These are phyloP conservation scores for Cosmia pyralina DNA, from an alignment of 2,888 invertebrate species.

Conservation along the genomic window DNA sequence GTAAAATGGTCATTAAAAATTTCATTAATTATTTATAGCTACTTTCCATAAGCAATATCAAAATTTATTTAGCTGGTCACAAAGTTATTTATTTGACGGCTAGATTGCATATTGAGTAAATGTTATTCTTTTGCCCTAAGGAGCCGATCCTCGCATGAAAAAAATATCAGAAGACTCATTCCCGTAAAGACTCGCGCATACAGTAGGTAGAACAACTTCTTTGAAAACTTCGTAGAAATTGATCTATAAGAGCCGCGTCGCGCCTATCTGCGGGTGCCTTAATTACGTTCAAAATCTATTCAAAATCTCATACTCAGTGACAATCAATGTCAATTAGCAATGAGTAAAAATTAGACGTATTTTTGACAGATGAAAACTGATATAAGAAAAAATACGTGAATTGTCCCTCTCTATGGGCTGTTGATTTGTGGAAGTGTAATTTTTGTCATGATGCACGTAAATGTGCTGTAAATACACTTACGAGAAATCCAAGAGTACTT, in stretches of 20 bases:
- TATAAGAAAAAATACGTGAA: background rate
- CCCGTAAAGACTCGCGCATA: background rate
- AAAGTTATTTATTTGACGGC: conserved; percentile 5
- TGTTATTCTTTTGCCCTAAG: background rate
- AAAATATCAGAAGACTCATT: background rate
- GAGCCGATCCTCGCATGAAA: background rate
- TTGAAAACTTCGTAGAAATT: no score
- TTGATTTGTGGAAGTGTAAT: background rate
- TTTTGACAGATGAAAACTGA: background rate
- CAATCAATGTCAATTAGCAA: background rate
- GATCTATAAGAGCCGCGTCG: no score
- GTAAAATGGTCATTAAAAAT: background rate
- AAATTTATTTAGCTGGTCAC: background rate
- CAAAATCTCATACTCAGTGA: background rate
- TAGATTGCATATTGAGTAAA: background rate
- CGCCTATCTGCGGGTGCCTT: no score
- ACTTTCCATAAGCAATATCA: background rate
- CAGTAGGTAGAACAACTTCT: no score
- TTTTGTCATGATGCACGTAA: background rate
- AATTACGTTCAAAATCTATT: background rate
- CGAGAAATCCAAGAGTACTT: background rate
- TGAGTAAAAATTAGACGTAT: background rate
- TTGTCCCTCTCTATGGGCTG: background rate
- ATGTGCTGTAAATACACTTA: background rate
- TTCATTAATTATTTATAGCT: background rate